Base-by-base conservation (phyloP, 2,113 vertebrate genomes). In the Saiga tatarica region DNA sequence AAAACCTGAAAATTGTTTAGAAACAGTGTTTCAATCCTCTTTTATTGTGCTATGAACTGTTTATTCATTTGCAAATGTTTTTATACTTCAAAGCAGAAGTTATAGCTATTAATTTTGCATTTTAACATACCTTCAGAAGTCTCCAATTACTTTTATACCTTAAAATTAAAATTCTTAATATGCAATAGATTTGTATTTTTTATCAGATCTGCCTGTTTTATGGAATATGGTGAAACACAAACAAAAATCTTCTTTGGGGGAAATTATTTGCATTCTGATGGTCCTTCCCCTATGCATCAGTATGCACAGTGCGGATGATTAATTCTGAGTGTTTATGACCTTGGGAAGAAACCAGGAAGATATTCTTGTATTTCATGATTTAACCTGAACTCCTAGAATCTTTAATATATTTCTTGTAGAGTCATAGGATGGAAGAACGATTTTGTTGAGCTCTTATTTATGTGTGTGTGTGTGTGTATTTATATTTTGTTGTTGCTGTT, bases 1-100 rank as follows among this genome's bases (percentile, higher is more conserved):
- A 92, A 92, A 90, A 62, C 62, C 12, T 87, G 71, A 95, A 91
- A 91, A 91, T 91, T 92, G 16, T 83, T 89, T 53, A 81, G 33
- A n/a, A 94, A 45, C 4, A 33, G 5, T 59, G 8, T 74, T 89
- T 79, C 23, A 1, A 9, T 50, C 42, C 3, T 82, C 15, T 90
- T 84, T 87, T 71, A 74, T 39, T 50, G 10, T 93, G 15, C 21
- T 86, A 39, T 94, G 74, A 85, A 45, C 30, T 96, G 21, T 79
- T 87, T 36, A n/a, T 76, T 87, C 53, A 57, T 74, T 85, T 79
- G n/a, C 10, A 91, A 76, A 87, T 79, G 2, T 21, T 93, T 89
- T 84, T 84, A 3, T 78, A 33, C 36, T 89, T 93, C 79, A 57
- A 82, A 94, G 6, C 26, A 95, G 52, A 89, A 39, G 39, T 33